A percentile compares a stretch with the other conserved stretches of the same genome.
These are phyloP conservation scores for Drosophila rellima DNA, from an alignment of 2,888 invertebrate species.

Conservation along the genomic window DNA sequence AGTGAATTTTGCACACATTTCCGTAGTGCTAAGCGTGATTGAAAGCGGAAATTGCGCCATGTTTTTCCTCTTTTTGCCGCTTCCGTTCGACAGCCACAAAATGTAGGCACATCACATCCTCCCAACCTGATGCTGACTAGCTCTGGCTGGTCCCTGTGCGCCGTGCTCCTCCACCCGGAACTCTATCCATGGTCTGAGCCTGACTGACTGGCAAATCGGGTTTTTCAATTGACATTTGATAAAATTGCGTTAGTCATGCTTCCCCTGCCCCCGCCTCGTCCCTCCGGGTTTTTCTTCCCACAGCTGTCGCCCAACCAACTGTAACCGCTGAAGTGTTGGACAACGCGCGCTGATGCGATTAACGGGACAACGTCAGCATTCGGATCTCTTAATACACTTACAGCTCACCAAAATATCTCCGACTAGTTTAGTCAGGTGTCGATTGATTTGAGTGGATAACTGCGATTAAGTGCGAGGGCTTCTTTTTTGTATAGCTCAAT, in stretches of 20 bases:
- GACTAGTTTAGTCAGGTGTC: neutral
- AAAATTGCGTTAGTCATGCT: constrained; percentile 64
- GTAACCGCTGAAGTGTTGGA: constrained; percentile 48
- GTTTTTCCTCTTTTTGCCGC: constrained; percentile 47
- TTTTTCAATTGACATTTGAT: constrained; percentile 75
- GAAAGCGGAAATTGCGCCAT: constrained; percentile 73
- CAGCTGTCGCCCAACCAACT: constrained; percentile 4
- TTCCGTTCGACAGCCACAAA: constrained; percentile 71
- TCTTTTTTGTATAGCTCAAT: no score
- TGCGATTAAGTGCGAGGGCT: no score
- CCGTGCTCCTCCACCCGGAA: neutral
- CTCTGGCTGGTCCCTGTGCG: neutral
- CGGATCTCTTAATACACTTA: constrained; percentile 17
- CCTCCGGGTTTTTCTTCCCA: neutral
- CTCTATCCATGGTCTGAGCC: constrained; percentile 19
- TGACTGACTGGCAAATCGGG: constrained; percentile 65
- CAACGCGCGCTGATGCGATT: constrained; percentile 59
- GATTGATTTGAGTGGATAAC: neutral
- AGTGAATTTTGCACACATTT: constrained; percentile 63
- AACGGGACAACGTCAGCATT: constrained; percentile 30
- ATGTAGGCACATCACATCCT: constrained; percentile 45
- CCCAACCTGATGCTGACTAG: constrained; percentile 4
- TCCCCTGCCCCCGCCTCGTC: neutral
- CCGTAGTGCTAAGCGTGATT: constrained; percentile 70
- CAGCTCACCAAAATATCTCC: neutral